Evolutionary conservation across 2,888 invertebrate genomes (phyloP).

Genomic region (Scaptomyza tumidula): DNA sequence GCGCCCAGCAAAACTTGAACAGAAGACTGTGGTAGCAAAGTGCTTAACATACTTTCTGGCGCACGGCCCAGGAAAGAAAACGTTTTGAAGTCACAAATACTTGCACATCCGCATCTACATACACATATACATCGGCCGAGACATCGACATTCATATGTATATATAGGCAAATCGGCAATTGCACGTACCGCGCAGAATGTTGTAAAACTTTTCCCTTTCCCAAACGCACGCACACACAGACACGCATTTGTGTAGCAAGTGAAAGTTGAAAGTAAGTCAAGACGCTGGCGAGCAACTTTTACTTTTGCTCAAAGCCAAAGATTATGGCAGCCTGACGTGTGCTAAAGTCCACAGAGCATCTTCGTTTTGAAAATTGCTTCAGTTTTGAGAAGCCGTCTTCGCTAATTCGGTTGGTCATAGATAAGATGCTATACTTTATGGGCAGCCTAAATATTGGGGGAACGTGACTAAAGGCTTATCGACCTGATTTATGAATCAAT

Average conservation of each 20-base stretch:
- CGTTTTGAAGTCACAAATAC: slow-evolving; percentile 21
- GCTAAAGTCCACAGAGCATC: slow-evolving; percentile 8
- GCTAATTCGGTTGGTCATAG: slow-evolving; percentile 43
- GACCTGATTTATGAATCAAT: slow-evolving; percentile 17
- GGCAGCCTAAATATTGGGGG: background rate
- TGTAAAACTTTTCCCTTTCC: slow-evolving; percentile 56
- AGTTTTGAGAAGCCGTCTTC: slow-evolving; percentile 15
- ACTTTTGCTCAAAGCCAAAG: slow-evolving; percentile 61
- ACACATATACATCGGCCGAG: slow-evolving; percentile 22
- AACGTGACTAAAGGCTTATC: slow-evolving; percentile 45
- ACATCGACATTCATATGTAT: slow-evolving; percentile 43
- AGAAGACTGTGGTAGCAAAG: slow-evolving; percentile 66
- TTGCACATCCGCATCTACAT: slow-evolving; percentile 21
- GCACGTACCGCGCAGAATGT: slow-evolving; percentile 70
- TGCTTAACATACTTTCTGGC: slow-evolving; percentile 76
- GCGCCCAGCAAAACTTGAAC: slow-evolving; percentile 34
- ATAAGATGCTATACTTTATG: slow-evolving; percentile 24
- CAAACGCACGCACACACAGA: slow-evolving; percentile 17
- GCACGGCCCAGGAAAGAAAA: slow-evolving; percentile 42
- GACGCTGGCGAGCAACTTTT: slow-evolving; percentile 64
- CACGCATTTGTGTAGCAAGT: slow-evolving; percentile 23
- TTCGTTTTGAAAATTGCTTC: slow-evolving; percentile 31
- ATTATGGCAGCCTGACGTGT: slow-evolving; percentile 54
- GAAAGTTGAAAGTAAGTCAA: slow-evolving; percentile 75
- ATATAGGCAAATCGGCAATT: slow-evolving; percentile 65